These are phyloP conservation scores for Larimichthys crocea DNA, from an alignment of 2,113 vertebrate genomes.

Conservation along the genomic window DNA sequence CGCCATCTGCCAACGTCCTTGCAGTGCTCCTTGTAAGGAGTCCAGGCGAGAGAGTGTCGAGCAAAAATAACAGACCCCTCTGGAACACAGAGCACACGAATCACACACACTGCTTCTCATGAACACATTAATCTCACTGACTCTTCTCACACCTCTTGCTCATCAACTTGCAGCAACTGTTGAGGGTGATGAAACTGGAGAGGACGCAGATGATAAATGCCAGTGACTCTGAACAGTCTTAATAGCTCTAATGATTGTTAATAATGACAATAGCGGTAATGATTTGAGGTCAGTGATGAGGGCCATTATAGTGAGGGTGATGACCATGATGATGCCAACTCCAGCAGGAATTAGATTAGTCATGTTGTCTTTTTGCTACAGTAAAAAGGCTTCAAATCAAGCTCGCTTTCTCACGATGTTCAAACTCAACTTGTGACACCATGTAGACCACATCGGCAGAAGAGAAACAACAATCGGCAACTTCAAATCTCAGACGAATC, in stretches of 20 bases:
- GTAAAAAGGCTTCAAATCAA: background rate
- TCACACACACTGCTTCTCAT: slow-evolving; percentile 31
- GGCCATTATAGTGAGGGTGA: slow-evolving; percentile 4
- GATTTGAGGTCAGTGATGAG: slow-evolving; percentile 11
- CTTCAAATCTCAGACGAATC: background rate
- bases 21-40: slow-evolving; percentile 46
- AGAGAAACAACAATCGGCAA: slow-evolving; percentile 3
- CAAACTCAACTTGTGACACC: background rate
- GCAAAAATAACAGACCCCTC: slow-evolving; percentile 63
- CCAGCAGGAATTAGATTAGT: background rate
- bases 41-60: slow-evolving; percentile 35
- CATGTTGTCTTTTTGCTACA: background rate
- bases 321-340: background rate
- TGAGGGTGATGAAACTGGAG: slow-evolving; percentile 31
- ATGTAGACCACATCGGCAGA: background rate
- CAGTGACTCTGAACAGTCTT: slow-evolving; percentile 23
- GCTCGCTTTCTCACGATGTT: background rate
- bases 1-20: slow-evolving; percentile 70
- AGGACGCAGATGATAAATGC: slow-evolving; percentile 42
- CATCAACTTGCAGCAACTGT: slow-evolving; percentile 60
- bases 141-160: slow-evolving; percentile 55
- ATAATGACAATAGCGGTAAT: slow-evolving; percentile 34
- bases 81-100: slow-evolving; percentile 28
- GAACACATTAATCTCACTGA: slow-evolving; percentile 29
- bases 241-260: slow-evolving; percentile 32